Evolutionary conservation across 2,888 invertebrate species (phyloP).

Genomic region (Adelognathus sp.): DNA sequence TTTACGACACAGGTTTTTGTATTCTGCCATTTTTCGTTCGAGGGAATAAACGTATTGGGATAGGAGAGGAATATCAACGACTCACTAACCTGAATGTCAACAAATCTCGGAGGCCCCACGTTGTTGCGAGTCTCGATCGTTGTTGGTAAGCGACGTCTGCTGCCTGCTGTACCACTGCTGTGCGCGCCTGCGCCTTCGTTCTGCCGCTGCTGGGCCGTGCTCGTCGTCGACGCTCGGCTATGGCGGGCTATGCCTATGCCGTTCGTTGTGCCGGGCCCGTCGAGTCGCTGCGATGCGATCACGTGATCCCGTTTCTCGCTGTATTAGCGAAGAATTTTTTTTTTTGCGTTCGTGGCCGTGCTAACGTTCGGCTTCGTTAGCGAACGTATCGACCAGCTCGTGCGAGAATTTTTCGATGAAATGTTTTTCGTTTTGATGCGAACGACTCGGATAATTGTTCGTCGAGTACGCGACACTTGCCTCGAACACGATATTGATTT

Average conservation of each 20-base stretch:
- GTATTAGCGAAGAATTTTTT: neutral
- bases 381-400: too few relatives aligned
- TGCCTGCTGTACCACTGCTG: neutral
- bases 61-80: slow-evolving; percentile 8
- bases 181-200: neutral
- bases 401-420: too few relatives aligned
- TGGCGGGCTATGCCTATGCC: neutral
- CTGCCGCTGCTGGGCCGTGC: neutral
- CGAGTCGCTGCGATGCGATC: neutral
- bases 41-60: neutral
- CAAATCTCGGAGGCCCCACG: slow-evolving; percentile 13
- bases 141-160: neutral
- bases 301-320: neutral
- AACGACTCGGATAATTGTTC: too few relatives aligned
- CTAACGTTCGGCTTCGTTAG: too few relatives aligned
- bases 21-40: neutral
- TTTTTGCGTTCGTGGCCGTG: neutral
- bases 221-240: neutral
- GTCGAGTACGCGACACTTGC: neutral
- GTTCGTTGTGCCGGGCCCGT: neutral
- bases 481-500: neutral
- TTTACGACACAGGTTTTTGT: neutral
- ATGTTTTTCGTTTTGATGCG: too few relatives aligned
- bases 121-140: slow-evolving; percentile 30
- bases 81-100: slow-evolving; percentile 23